Base-by-base conservation (phyloP, 2,888 invertebrate species). In the Drosophila histrio region DNA sequence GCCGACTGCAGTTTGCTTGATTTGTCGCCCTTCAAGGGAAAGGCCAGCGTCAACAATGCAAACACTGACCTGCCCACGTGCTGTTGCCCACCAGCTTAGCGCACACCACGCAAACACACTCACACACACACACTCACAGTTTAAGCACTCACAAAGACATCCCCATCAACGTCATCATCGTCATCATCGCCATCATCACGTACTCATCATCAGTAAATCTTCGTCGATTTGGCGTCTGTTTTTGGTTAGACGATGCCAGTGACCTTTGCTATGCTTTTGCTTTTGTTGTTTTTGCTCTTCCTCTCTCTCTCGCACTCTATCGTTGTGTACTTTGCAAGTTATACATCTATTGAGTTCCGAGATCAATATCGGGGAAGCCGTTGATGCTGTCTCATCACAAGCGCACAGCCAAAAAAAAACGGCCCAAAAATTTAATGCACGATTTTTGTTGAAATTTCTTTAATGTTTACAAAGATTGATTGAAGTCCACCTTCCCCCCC, bases 331-430 rank as follows among this genome's bases (percentile, higher is more conserved):
- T 61, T 65, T 63, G 71, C 64, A 84, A 75, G 77, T 72, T 70
- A 74, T 59, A 73, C 50, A 63, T 57, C 62, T 59, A 52, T 26
- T 43, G 47, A 62, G 47, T 39, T 39, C 41, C 56, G 56, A 68
- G 86, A 78, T 78, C 71, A 71, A 78, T 74, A 78, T 73, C 71
- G 70, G 73, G 78, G 77, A 71, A 80, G 62, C 79, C 85, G 69
- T 57, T 32, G 65, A 36, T 53, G 53, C 54, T 62, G 67, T 41
- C 72, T 67, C 76, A 75, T 61, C 59, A 60, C 44, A 30, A 64
- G 7, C 34, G 41, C 26, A 22, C 26, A 43, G 17, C 43, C 39
- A 34, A 38, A 43, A 68, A 58, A 43, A 68, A 58, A 52, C 46
- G 21, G 26, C 22, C 15, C 44, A 41, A 58, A 58, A 75, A 58